A percentile compares a stretch with the other conserved stretches of the same genome.
phyloP scores from a whole-genome alignment of 1,140 invertebrate genomes.

The Apis laboriosa region DNA sequence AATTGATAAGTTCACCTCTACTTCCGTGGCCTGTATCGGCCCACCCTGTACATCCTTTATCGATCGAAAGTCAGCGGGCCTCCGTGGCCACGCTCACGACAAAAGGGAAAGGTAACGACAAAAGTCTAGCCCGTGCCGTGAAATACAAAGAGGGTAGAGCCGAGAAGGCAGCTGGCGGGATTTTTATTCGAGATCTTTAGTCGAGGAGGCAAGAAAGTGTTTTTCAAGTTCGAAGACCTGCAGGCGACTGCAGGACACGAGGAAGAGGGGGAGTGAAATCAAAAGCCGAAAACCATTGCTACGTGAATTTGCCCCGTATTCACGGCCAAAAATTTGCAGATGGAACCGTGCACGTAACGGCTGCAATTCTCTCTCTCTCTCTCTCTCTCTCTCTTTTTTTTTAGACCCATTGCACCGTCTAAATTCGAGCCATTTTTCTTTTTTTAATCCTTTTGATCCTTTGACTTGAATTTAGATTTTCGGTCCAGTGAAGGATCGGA shows the following conservation, averaged over 20 bases:
- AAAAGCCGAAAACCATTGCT: slow-evolving; percentile 31
- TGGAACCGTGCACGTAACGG: not conserved
- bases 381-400: not conserved
- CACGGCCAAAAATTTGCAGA: slow-evolving; percentile 31
- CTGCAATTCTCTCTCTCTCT: not conserved
- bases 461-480: too few species aligned
- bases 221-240: slow-evolving; percentile 47
- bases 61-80: slow-evolving; percentile 54
- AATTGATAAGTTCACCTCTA: too few species aligned
- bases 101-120: slow-evolving; percentile 59
- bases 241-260: slow-evolving; percentile 34
- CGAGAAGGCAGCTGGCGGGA: slow-evolving; percentile 59
- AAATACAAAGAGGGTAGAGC: slow-evolving; percentile 40
- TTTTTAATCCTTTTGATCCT: too few species aligned
- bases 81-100: slow-evolving; percentile 21
- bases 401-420: not conserved
- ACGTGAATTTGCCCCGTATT: slow-evolving; percentile 26
- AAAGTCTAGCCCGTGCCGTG: slow-evolving; percentile 59
- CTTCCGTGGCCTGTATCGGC: not conserved
- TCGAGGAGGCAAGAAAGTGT: slow-evolving; percentile 53
- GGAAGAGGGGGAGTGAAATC: slow-evolving; percentile 49
- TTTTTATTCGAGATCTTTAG: slow-evolving; percentile 61
- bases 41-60: slow-evolving; percentile 38
- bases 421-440: too few species aligned
- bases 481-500: too few species aligned